Percentiles rank a stretch among this genome's conserved stretches.
Evolutionary conservation across 2,113 vertebrate species (phyloP).

Genomic region (Zosterops japonicus): DNA sequence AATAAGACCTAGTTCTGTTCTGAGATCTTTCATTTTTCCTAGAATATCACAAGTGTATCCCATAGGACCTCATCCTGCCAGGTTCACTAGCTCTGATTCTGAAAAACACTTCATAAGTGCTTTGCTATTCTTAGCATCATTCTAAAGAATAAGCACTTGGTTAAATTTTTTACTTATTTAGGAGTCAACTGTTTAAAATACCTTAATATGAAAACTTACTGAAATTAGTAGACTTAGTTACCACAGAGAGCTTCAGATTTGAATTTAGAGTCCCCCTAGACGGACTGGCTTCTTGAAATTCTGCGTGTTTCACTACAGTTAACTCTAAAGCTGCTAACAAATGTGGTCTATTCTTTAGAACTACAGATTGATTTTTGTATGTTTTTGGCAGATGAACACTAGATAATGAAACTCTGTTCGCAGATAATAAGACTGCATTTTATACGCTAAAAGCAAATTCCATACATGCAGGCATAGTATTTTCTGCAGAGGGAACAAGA

Average conservation of each 20-base stretch:
- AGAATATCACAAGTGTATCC: neutral
- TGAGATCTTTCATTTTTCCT: neutral
- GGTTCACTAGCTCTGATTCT: neutral
- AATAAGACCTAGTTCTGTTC: neutral
- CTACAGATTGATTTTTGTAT: neutral
- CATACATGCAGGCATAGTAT: neutral
- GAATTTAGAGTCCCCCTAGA: neutral
- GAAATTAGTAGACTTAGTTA: neutral
- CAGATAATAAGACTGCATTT: neutral
- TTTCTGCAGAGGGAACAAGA: neutral
- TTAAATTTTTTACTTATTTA: neutral
- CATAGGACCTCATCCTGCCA: neutral
- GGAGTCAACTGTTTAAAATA: neutral
- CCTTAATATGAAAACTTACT: neutral
- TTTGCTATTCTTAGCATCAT: neutral
- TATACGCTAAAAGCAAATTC: neutral
- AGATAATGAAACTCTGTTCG: neutral
- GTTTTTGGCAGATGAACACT: neutral
- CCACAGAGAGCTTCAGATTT: neutral
- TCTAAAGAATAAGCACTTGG: neutral
- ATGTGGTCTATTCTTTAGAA: neutral
- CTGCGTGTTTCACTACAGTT: neutral
- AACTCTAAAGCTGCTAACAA: neutral
- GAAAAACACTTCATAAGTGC: neutral
- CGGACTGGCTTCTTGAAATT: neutral